phyloP scores from a whole-genome alignment of 2,888 invertebrate genomes.

The Drosophila neonasuta region DNA sequence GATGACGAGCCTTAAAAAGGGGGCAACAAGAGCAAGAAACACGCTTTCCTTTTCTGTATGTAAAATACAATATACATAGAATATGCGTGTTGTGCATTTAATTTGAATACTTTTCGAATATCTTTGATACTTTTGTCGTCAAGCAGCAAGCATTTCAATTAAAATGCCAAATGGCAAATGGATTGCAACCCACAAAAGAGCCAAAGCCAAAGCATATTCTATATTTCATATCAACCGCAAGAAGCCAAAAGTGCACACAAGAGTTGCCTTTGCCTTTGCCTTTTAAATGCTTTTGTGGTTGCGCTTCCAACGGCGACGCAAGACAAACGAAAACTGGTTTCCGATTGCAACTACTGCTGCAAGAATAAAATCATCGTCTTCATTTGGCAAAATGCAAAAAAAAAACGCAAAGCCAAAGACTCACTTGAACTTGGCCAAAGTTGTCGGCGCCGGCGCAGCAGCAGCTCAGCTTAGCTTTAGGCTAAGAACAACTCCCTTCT shows the following conservation, averaged over 20 bases:
- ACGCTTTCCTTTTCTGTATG: not conserved
- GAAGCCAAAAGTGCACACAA: constrained; percentile 23
- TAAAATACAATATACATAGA: not conserved
- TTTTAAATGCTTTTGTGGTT: constrained; percentile 69
- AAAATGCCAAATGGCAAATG: constrained; percentile 51
- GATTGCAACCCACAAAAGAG: constrained; percentile 38
- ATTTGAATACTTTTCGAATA: constrained; percentile 63
- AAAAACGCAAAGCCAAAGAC: constrained; percentile 34
- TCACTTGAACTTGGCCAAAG: constrained; percentile 71
- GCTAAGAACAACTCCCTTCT: not conserved
- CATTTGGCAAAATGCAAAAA: constrained; percentile 24
- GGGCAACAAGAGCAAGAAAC: not conserved
- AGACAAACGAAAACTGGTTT: constrained; percentile 57
- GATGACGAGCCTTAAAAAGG: not conserved
- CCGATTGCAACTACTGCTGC: constrained; percentile 43
- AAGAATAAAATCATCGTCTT: not conserved
- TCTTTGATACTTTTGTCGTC: constrained; percentile 43
- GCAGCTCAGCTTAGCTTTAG: not conserved
- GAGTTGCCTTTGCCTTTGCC: constrained; percentile 39
- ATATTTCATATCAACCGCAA: constrained; percentile 54
- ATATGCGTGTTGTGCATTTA: constrained; percentile 49
- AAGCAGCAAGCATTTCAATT: constrained; percentile 62
- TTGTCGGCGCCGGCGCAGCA: constrained; percentile 43
- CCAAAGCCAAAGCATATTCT: constrained; percentile 8
- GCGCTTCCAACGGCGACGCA: constrained; percentile 28